Evolutionary conservation across 2,113 vertebrate species (phyloP).

Genomic region (Cottus gobio): DNA sequence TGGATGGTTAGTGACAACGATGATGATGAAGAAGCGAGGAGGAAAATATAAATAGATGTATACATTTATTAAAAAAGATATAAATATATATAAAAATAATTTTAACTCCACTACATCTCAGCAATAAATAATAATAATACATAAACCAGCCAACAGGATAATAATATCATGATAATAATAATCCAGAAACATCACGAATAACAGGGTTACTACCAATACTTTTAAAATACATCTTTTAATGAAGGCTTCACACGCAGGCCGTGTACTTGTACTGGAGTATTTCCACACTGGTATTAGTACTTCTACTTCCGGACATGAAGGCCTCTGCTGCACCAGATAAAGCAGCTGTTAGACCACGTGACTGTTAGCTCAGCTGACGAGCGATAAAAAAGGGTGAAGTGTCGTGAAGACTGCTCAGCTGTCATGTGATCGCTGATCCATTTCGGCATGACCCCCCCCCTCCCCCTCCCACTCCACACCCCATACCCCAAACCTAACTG

Average conservation of each 20-base stretch:
- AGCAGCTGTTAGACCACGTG: no score
- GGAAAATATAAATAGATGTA: no score
- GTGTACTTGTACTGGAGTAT: not conserved
- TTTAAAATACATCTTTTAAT: not conserved
- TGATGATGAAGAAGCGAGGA: slow-evolving; percentile 11
- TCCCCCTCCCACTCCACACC: not conserved
- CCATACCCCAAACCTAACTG: not conserved
- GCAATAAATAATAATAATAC: not conserved
- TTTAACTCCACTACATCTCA: not conserved
- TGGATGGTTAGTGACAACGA: slow-evolving; percentile 60
- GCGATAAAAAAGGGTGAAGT: slow-evolving; percentile 11
- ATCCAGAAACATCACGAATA: not conserved
- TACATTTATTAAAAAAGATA: no score
- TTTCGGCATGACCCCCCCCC: slow-evolving; percentile 26
- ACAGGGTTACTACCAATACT: not conserved
- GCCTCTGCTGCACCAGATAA: no score
- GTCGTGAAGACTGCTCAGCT: slow-evolving; percentile 45
- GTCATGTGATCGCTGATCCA: slow-evolving; percentile 79
- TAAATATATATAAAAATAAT: no score
- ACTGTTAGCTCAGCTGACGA: slow-evolving; percentile 51
- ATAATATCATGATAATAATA: no score
- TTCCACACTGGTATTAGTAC: no score
- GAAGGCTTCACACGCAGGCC: no score
- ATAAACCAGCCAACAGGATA: not conserved
- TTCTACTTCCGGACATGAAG: no score